Evolutionary conservation across 2,888 invertebrate species (phyloP).

Genomic region (Aleiodes leptofemur): DNA sequence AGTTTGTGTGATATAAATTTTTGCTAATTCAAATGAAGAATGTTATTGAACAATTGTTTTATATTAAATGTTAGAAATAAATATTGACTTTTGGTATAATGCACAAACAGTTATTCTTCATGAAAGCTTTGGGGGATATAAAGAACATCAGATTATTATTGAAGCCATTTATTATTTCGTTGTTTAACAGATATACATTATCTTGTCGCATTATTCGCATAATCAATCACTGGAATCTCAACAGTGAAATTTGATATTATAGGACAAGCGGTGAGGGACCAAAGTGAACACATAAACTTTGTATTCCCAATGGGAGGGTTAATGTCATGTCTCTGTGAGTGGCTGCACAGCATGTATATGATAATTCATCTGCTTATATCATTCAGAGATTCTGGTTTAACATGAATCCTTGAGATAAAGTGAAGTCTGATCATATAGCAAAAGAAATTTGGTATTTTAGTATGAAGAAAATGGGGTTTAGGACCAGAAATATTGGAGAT

Average conservation of each 20-base stretch:
- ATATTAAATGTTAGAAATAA: conserved; percentile 1
- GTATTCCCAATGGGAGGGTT: conserved; percentile 19
- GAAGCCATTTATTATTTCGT: not conserved
- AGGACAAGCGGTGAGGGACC: conserved; percentile 59
- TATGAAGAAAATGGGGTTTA: too few relatives aligned
- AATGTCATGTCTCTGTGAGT: not conserved
- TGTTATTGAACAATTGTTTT: not conserved
- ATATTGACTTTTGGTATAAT: conserved; percentile 20
- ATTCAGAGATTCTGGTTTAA: too few relatives aligned
- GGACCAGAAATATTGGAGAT: too few relatives aligned
- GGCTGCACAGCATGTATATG: not conserved
- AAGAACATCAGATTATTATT: not conserved
- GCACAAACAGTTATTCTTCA: not conserved
- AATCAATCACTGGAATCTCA: conserved; percentile 69
- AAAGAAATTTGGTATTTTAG: too few relatives aligned
- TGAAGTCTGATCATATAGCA: too few relatives aligned
- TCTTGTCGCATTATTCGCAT: conserved; percentile 61
- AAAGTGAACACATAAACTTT: not conserved
- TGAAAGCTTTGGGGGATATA: too few relatives aligned
- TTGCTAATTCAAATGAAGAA: not conserved
- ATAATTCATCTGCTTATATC: too few relatives aligned
- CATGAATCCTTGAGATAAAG: too few relatives aligned
- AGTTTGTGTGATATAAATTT: not conserved
- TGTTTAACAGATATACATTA: conserved; percentile 58
- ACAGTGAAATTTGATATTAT: conserved; percentile 68